Evolutionary conservation across 2,797 vertebrate species (phyloP).

Genomic region (Karalla daura): DNA sequence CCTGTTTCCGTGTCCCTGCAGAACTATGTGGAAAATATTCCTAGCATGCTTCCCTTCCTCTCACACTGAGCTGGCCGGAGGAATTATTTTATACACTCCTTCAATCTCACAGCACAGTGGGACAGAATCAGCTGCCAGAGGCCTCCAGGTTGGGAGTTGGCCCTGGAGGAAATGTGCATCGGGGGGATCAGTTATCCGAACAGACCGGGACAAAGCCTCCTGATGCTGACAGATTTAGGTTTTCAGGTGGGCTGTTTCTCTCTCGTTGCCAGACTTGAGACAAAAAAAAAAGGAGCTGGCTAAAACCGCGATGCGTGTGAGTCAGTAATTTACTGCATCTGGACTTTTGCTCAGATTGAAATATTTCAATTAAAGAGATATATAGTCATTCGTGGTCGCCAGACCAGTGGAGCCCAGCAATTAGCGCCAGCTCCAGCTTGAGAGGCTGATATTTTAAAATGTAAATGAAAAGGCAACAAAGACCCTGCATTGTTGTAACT

Average conservation of each 20-base stretch:
- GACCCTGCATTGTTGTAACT: background rate
- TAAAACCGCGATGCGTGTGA: background rate
- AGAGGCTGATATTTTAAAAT: too few relatives aligned
- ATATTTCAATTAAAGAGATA: background rate
- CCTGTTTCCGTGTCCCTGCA: slow-evolving; percentile 28
- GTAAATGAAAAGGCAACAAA: too few relatives aligned
- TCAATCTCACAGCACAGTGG: slow-evolving; percentile 26
- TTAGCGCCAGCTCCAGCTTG: too few relatives aligned
- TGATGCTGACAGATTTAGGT: slow-evolving; percentile 25
- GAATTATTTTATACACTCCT: slow-evolving; percentile 57
- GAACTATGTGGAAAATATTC: slow-evolving; percentile 75
- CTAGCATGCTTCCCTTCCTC: slow-evolving; percentile 57
- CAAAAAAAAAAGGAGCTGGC: background rate
- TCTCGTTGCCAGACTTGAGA: background rate
- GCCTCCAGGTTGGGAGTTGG: slow-evolving; percentile 17
- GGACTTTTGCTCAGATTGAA: background rate
- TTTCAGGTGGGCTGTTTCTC: slow-evolving; percentile 33
- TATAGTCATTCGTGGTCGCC: background rate
- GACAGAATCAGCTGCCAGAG: slow-evolving; percentile 51
- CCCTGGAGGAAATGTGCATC: slow-evolving; percentile 32
- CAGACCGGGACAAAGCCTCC: background rate
- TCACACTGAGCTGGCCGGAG: slow-evolving; percentile 47
- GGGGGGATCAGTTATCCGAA: slow-evolving; percentile 34
- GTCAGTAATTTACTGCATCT: too few relatives aligned
- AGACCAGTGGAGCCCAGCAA: background rate